Evolutionary conservation across 2,888 invertebrate species (phyloP), one percentile per base, ranked within the genome.

Genomic region (Agriopis marginaria): DNA sequence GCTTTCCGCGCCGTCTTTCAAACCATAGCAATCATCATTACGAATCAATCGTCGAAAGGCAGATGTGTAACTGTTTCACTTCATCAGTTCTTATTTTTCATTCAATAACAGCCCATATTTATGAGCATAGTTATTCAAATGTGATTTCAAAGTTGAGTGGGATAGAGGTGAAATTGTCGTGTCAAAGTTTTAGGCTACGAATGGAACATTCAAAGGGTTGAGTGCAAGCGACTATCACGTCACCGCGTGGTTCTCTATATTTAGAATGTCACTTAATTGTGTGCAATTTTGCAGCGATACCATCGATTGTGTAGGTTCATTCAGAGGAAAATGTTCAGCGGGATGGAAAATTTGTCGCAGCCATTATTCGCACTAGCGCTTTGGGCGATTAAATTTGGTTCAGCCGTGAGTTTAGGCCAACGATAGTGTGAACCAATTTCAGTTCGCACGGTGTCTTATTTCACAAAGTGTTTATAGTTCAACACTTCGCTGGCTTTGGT

Each of bases 231-330:
- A 82, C 85, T 86, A 87, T 86, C 84, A 85, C 86, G 86, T 87
- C 87, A 87, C 86, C 82, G 84, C 82, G 77, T 83, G 83, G 86
- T 90, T 90, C 85, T 86, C 87, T 90, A 89, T 91, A 92, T 93
- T 93, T 93, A 92, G 92, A 90, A 88, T 87, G 90, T 90, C 91
- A 92, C 88, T 91, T 92, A 93, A 93, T 92, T 89, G 89, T 86
- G 86, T 83, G 89, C 92, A 91, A 92, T 93, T 92, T 91, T 87
- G 91, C 88, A 83, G 89, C 89, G 90, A 91, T 91, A 90, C 83
- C 85, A 86, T 83, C 89, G 88, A 93, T 93, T 93, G 92, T 92
- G 87, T 87, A 82, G 89, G 86, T 89, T 91, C 91, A 91, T 89
- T 91, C 91, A 90, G 84, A 93, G 92, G 91, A 90, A 93, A 93